Evolutionary conservation across 2,113 vertebrate genomes (phyloP).

Genomic region (Entelurus aequoreus): DNA sequence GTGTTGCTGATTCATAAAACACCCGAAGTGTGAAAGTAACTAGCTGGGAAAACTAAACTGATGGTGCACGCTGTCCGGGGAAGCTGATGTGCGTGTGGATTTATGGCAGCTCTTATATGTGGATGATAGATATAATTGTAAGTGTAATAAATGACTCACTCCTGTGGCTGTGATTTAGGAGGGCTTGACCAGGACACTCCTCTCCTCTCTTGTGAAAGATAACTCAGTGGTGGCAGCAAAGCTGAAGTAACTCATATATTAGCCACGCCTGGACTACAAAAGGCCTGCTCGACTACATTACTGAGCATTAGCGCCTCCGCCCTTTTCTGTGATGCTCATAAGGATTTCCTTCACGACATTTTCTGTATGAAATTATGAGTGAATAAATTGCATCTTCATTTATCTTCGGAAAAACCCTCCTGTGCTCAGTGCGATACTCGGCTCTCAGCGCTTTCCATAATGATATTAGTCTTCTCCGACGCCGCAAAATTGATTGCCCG

Average conservation of each 20-base stretch:
- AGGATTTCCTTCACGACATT: constrained; percentile 89
- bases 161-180: constrained; percentile 56
- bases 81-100: constrained; percentile 54
- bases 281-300: constrained; percentile 57
- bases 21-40: constrained; percentile 8
- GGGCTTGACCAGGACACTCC: constrained; percentile 57
- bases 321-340: constrained; percentile 61
- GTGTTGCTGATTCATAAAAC: constrained; percentile 36
- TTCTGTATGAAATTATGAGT: constrained; percentile 94
- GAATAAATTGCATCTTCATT: constrained; percentile 99
- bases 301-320: constrained; percentile 62
- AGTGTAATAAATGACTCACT: constrained; percentile 64
- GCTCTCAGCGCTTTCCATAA: constrained; percentile 87
- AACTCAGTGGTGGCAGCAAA: constrained; percentile 69
- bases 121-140: constrained; percentile 71
- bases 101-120: constrained; percentile 66
- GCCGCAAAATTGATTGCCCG: constrained; percentile 92
- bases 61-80: constrained; percentile 51
- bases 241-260: constrained; percentile 68
- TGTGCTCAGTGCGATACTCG: constrained; percentile 86
- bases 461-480: constrained; percentile 87
- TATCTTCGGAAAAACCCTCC: constrained; percentile 88
- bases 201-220: constrained; percentile 67
- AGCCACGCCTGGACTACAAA: constrained; percentile 62
- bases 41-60: constrained; percentile 28